Evolutionary conservation across 2,113 vertebrate genomes (phyloP), one percentile per base, ranked within the genome.

Genomic region (Speoplatyrhinus poulsoni): DNA sequence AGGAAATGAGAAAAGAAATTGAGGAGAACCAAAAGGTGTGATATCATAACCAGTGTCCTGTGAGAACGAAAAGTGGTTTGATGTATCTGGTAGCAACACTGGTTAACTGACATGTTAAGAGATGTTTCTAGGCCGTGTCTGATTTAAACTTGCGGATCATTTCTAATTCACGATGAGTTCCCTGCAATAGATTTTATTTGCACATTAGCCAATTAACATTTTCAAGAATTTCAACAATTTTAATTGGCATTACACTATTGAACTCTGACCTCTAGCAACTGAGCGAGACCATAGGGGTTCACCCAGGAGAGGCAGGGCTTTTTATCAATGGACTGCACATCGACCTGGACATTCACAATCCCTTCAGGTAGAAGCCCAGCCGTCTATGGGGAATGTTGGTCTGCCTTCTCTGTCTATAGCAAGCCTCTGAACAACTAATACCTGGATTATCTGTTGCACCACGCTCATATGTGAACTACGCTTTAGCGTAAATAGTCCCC

Each of bases 1-100:
- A 92, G 73, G 93, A 95, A 85, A 94, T 99, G 95, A 91, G 89
- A 84, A 92, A 93, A 73, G 98, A 98, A 94, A 98, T 98, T 90
- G 93, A 95, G 84, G 92, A 94, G 90, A 99, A 98, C 92, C 98
- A 99, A 89, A 96, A 98, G 96, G 98, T 99, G 88, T 60, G 90
- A 73, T 88, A 79, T 85, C 64, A 82, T 78, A 77, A 78, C 69
- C 72, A 60, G 60, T 33, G 26, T 74, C 58, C 68, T 62, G 60
- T 60, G 75, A 75, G 67, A 66, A 50, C 66, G 62, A 67, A 50
- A 72, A 63, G 50, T 69, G 64, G 54, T 58, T 33, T 3, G 15
- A 11, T 58, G 53, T 71, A 54, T 71, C 61, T 79, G 65, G 75
- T 71, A 68, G 65, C 65, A 68, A 69, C 61, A 55, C 65, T 54